phyloP scores from a whole-genome alignment of 2,113 vertebrate genomes.

The Axis porcinus region DNA sequence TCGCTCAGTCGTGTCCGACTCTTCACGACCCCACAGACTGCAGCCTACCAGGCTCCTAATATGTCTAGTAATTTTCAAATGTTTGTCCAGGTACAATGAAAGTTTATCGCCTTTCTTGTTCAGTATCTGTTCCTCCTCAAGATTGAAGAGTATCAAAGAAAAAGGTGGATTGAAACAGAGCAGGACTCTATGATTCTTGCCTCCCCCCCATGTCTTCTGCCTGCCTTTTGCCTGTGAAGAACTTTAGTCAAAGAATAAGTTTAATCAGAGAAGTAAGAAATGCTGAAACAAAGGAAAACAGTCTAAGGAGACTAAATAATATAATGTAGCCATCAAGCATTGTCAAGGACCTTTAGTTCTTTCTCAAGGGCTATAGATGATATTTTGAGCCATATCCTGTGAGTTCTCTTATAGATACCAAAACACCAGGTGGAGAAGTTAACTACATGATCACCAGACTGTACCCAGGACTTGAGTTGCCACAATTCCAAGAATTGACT shows the following conservation, averaged over 20 bases:
- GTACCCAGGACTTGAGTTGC: background rate
- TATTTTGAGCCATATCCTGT: background rate
- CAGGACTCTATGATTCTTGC: background rate
- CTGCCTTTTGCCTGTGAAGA: background rate
- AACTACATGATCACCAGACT: background rate
- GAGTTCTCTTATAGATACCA: background rate
- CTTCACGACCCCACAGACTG: too few species aligned
- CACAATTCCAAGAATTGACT: background rate
- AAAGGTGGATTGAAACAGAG: background rate
- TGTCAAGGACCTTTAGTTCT: background rate
- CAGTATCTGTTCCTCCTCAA: background rate
- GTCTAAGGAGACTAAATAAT: background rate
- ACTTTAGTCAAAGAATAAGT: background rate
- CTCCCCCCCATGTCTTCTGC: background rate
- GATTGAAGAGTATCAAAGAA: background rate
- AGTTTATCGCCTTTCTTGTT: background rate
- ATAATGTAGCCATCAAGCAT: background rate
- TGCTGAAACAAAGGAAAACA: background rate
- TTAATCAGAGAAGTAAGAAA: background rate
- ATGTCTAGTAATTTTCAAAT: background rate
- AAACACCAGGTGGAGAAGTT: background rate
- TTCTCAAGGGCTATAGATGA: background rate
- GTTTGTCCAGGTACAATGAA: background rate
- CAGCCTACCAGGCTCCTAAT: too few species aligned
- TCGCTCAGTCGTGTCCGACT: too few species aligned